Base-by-base conservation (phyloP, 1,140 invertebrate genomes). In the Drosophila tropicalis region DNA sequence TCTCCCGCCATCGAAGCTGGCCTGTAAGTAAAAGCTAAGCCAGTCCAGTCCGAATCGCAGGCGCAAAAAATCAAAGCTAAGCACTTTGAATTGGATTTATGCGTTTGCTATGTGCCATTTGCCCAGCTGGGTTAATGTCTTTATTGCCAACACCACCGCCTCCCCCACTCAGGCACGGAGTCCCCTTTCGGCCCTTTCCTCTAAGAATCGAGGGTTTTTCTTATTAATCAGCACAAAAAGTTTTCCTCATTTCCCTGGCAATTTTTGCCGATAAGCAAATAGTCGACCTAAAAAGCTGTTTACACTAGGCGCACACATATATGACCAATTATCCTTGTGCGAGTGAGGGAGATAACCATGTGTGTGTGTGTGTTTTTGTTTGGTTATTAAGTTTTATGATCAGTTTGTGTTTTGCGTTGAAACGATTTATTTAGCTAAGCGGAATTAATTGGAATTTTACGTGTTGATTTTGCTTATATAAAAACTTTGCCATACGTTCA, bases 11-110 rank as follows among this genome's bases (percentile, higher is more conserved):
- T 22, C 19, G 44, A 0, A 22, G n/a, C 44, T 51, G 17, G 44
- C 9, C 44, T 39, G 2, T 57, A 44, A 61, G 64, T 68, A 36
- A 25, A n/a, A 39, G 61, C 47, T 79, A 79, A 79, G 77, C 75
- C 66, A 77, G 62, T 77, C 55, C 62, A 39, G 47, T 29, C 47
- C 51, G 29, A 29, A 39, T 70, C 62, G 51, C 36, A 70, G 51
- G 41, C 64, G 66, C 83, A 76, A 87, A 57, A 90, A 90, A 90
- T 90, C 87, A 90, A 84, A 90, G 83, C 84, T 87, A 89, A 90
- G 80, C 83, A 83, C 84, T 84, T 84, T 78, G 80, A 90, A 90
- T 90, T 90, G 83, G 87, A 90, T 90, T 90, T 90, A 90, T 90
- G 83, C 79, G 86, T 90, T 90, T 90, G 72, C 80, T 85, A 87